phyloP scores from a whole-genome alignment of 2,797 vertebrate species.

The Enteromius anoplus region DNA sequence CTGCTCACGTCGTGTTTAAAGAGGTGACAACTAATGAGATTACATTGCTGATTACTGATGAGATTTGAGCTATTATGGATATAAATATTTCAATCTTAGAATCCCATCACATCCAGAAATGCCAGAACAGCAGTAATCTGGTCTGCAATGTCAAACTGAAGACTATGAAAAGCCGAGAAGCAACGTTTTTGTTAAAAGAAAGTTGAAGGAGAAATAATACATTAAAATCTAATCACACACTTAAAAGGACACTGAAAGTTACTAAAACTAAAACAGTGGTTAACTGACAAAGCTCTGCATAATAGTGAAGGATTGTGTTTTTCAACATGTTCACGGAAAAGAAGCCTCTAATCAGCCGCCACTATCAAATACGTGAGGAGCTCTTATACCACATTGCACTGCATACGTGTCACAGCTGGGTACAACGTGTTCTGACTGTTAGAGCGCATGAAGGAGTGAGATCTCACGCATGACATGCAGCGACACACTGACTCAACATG shows the following conservation, averaged over 20 bases:
- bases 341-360: background rate
- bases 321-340: slow-evolving; percentile 12
- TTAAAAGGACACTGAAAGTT: no score
- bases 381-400: slow-evolving; percentile 17
- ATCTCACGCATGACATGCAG: slow-evolving; percentile 27
- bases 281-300: background rate
- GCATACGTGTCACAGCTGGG: slow-evolving; percentile 35
- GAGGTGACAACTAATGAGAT: slow-evolving; percentile 27
- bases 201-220: background rate
- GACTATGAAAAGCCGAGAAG: background rate
- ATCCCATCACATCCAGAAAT: slow-evolving; percentile 4
- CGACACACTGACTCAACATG: slow-evolving; percentile 30
- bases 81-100: slow-evolving; percentile 7
- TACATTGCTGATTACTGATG: slow-evolving; percentile 16
- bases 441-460: slow-evolving; percentile 16
- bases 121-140: slow-evolving; percentile 24
- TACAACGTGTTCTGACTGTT: slow-evolving; percentile 44
- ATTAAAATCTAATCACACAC: no score
- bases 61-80: slow-evolving; percentile 25
- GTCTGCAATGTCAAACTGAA: background rate
- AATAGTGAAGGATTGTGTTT: background rate
- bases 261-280: background rate
- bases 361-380: background rate
- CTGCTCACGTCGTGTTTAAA: slow-evolving; percentile 16
- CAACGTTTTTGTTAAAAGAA: background rate